A percentile compares a stretch with the other conserved stretches of the same genome.
Conservation (phyloP, 2,113 vertebrate species). For the Tretioscincus oriximinensis region DNA sequence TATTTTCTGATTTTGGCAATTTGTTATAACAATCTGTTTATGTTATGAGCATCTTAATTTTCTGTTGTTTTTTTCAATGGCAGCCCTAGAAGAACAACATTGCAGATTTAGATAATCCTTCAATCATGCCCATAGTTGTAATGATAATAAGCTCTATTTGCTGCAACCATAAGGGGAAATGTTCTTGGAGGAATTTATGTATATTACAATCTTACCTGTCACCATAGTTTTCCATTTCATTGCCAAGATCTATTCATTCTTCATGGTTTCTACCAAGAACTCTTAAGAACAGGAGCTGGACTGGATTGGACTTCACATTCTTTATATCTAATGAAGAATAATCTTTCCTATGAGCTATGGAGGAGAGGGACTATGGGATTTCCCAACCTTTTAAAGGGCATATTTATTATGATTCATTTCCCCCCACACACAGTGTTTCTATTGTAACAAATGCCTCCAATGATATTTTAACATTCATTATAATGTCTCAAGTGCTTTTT, state of each 20-base stretch:
- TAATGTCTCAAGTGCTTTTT: slow-evolving; percentile 16
- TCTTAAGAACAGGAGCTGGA: not conserved
- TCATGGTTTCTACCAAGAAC: not conserved
- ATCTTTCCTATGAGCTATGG: not conserved
- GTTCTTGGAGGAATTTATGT: too few relatives aligned
- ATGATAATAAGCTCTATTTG: too few relatives aligned
- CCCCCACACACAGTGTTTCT: not conserved
- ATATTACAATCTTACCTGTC: not conserved
- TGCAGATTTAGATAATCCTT: too few relatives aligned
- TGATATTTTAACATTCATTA: slow-evolving; percentile 13
- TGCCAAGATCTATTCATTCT: not conserved
- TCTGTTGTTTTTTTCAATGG: too few relatives aligned
- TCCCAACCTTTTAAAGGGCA: not conserved
- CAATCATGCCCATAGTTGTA: too few relatives aligned
- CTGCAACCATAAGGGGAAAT: too few relatives aligned
- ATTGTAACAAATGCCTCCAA: slow-evolving; percentile 3
- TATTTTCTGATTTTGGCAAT: too few relatives aligned
- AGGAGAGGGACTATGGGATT: not conserved
- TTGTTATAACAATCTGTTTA: too few relatives aligned
- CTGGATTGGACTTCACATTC: not conserved
- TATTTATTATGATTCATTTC: slow-evolving; percentile 3
- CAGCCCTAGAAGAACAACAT: too few relatives aligned
- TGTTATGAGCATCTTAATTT: too few relatives aligned
- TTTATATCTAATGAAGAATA: not conserved
- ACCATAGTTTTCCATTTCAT: too few relatives aligned